Evolutionary conservation across 2,797 vertebrate species (phyloP).

Genomic region (Yasuhikotakia modesta): DNA sequence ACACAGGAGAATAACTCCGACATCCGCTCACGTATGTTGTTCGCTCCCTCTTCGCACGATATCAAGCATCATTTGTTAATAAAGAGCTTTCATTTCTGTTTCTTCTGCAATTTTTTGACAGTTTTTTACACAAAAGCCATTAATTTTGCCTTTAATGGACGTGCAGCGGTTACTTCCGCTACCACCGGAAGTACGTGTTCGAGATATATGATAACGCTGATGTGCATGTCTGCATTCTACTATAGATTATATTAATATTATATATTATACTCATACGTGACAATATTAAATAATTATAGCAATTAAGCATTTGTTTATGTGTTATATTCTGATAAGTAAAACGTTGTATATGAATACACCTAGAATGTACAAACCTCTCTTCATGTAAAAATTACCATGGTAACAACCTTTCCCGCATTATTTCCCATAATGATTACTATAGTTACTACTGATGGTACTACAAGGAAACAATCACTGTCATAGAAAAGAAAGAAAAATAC

Average conservation of each 20-base stretch:
- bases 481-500: too few species aligned
- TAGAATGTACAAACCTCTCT: neutral
- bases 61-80: neutral
- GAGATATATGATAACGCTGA: conserved; percentile 9
- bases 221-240: neutral
- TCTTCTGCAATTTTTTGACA: neutral
- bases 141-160: conserved; percentile 42
- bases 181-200: conserved; percentile 39
- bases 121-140: conserved; percentile 37
- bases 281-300: neutral
- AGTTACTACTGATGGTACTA: neutral
- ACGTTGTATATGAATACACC: neutral
- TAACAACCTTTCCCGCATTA: neutral
- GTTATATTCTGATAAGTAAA: neutral
- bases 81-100: neutral
- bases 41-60: neutral
- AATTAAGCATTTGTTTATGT: neutral
- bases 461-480: too few species aligned
- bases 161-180: conserved; percentile 27
- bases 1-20: conserved; percentile 31
- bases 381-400: neutral
- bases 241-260: neutral
- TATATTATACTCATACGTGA: neutral
- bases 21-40: conserved; percentile 30
- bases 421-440: too few species aligned